These are phyloP conservation scores for Eupithecia subfuscata DNA, from an alignment of 2,888 invertebrate genomes.

Conservation along the genomic window DNA sequence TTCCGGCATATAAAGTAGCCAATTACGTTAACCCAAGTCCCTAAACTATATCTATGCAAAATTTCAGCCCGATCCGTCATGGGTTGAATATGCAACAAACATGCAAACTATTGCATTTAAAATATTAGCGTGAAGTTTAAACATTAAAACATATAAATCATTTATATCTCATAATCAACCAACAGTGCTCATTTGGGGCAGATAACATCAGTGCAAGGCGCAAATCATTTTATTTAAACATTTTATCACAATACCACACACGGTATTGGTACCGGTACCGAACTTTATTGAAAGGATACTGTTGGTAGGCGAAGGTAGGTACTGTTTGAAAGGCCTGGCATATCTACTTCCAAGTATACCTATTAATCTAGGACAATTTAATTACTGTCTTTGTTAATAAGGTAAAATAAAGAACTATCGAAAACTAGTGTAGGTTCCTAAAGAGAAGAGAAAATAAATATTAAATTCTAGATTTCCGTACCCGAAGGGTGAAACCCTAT, in stretches of 20 bases:
- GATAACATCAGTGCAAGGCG: slow-evolving; percentile 41
- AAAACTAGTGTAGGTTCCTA: too few relatives aligned
- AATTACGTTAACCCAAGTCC: not conserved
- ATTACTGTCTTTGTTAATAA: too few relatives aligned
- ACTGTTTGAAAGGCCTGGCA: too few relatives aligned
- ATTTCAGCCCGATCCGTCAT: not conserved
- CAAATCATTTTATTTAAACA: slow-evolving; percentile 40
- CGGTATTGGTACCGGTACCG: slow-evolving; percentile 3
- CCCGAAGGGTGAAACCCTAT: too few relatives aligned
- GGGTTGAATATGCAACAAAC: not conserved
- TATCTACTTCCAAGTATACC: not conserved
- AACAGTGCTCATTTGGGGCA: slow-evolving; percentile 41
- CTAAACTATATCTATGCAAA: too few relatives aligned
- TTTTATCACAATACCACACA: slow-evolving; percentile 23
- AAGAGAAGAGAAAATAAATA: too few relatives aligned
- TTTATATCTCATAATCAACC: slow-evolving; percentile 42
- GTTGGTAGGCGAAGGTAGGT: too few relatives aligned
- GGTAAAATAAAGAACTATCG: too few relatives aligned
- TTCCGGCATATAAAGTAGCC: not conserved
- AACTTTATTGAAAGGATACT: slow-evolving; percentile 10
- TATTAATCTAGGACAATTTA: too few relatives aligned
- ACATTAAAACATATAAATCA: slow-evolving; percentile 30
- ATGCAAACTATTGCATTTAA: not conserved
- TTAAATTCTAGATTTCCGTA: too few relatives aligned
- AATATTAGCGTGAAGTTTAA: not conserved